Evolutionary conservation across 2,888 invertebrate species (phyloP).

Genomic region (Zaprionus obscuricornis): DNA sequence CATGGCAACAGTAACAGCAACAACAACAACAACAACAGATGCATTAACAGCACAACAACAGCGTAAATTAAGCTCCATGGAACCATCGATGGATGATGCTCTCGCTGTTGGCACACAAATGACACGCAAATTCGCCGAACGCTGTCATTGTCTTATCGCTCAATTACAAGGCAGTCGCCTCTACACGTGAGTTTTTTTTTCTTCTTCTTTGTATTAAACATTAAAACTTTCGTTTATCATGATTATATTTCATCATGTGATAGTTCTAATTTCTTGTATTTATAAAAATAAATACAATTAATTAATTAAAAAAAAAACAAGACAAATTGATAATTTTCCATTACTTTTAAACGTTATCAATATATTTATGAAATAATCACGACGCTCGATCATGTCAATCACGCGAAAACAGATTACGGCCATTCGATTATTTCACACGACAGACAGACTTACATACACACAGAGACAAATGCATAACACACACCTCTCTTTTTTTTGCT

Average conservation of each 20-base stretch:
- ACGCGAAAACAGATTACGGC: constrained; percentile 43
- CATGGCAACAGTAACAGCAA: constrained; percentile 1
- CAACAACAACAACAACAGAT: constrained; percentile 3
- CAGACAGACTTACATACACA: not conserved
- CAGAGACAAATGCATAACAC: too few species aligned
- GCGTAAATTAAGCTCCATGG: constrained; percentile 66
- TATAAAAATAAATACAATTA: too few species aligned
- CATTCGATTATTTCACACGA: constrained; percentile 14
- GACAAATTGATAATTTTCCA: constrained; percentile 22
- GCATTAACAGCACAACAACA: constrained; percentile 53
- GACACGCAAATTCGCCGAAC: constrained; percentile 71
- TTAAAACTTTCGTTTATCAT: too few species aligned
- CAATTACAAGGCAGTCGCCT: constrained; percentile 74
- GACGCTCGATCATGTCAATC: constrained; percentile 58
- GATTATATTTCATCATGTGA: constrained; percentile 41
- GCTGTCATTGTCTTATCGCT: constrained; percentile 57
- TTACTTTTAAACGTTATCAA: too few species aligned
- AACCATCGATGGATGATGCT: constrained; percentile 74
- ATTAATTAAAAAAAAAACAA: not conserved
- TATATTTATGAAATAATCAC: constrained; percentile 43
- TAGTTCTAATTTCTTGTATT: too few species aligned
- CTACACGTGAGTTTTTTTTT: constrained; percentile 83
- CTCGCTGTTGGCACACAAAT: constrained; percentile 80
- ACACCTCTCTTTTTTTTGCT: too few species aligned
- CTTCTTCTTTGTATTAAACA: too few species aligned